Evolutionary conservation across 1,140 invertebrate species (phyloP).

Genomic region (Atopsyche davidsoni): DNA sequence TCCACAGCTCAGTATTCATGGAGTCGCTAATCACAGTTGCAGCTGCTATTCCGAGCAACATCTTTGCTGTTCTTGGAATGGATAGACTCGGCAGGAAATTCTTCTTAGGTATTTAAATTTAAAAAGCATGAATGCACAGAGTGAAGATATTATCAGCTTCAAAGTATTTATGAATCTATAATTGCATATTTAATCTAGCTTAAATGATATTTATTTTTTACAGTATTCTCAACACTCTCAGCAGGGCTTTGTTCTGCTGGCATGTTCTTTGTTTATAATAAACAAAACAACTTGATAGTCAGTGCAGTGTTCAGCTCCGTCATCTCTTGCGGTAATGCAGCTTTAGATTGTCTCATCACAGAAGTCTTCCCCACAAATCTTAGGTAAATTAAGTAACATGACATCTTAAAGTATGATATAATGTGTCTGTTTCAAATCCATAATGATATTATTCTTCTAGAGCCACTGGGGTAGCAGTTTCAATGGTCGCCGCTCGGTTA

Average conservation of each 20-base stretch:
- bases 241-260: constrained; percentile 76
- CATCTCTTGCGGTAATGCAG: constrained; percentile 82
- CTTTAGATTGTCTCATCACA: constrained; percentile 80
- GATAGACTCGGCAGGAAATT: constrained; percentile 82
- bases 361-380: constrained; percentile 86
- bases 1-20: constrained; percentile 71
- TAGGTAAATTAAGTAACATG: too few species aligned
- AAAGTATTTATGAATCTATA: neutral
- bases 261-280: constrained; percentile 78
- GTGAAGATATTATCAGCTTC: neutral
- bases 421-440: too few species aligned
- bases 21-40: constrained; percentile 81
- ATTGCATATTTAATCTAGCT: too few species aligned
- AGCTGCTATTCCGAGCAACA: constrained; percentile 76
- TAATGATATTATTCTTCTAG: constrained; percentile 40
- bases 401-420: too few species aligned
- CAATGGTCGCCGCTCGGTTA: constrained; percentile 77
- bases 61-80: constrained; percentile 68
- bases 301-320: constrained; percentile 81
- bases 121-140: neutral
- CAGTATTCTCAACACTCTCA: constrained; percentile 82
- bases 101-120: constrained; percentile 60
- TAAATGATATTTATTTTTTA: constrained; percentile 29
- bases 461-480: constrained; percentile 78
- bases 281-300: constrained; percentile 73